Evolutionary conservation across 2,113 vertebrate genomes (phyloP), one percentile per base, ranked within the genome.

Genomic region (Cyprinodon variegatus): DNA sequence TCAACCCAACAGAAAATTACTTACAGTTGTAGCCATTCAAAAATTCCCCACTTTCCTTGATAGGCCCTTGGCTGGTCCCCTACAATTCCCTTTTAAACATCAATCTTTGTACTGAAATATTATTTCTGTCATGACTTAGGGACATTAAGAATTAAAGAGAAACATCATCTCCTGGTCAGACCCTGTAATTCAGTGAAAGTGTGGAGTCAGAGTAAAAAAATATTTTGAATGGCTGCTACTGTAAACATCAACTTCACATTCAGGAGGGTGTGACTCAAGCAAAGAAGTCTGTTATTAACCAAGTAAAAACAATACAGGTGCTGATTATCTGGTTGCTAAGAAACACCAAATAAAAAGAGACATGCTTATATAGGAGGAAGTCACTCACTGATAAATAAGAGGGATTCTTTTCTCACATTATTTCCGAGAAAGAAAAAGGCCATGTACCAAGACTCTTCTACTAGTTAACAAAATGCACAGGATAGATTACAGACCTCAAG

Each of bases 261-360:
- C 71, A 64, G 76, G 75, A 70, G 39, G 68, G 68, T 77, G 65
- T 80, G 84, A 88, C 78, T 74, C 64, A 59, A 83, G 81, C 78
- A 83, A 81, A 79, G 73, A 63, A 87, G 63, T 63, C 65, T 70
- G 77, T 83, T 81, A 90, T 82, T 91, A 74, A 83, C 72, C 65
- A 74, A 84, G 71, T 83, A 91, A 80, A 91, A 91, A 91, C 87
- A 90, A 89, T 77, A 72, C 83, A 88, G 86, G 82, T 86, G 60
- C 83, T 84, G 90, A 84, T 89, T 77, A 83, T 85, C 73, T 50
- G 78, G 92, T 94, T 94, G 88, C 93, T 86, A 91, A 89, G 93
- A 87, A 93, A 94, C 91, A 84, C 90, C 89, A 89, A 93, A 90
- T 92, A 90, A 90, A 90, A 88, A 50, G 66, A 77, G 76, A 75